Base-by-base conservation (phyloP, 2,888 invertebrate genomes). In the Augochlorella aurata region DNA sequence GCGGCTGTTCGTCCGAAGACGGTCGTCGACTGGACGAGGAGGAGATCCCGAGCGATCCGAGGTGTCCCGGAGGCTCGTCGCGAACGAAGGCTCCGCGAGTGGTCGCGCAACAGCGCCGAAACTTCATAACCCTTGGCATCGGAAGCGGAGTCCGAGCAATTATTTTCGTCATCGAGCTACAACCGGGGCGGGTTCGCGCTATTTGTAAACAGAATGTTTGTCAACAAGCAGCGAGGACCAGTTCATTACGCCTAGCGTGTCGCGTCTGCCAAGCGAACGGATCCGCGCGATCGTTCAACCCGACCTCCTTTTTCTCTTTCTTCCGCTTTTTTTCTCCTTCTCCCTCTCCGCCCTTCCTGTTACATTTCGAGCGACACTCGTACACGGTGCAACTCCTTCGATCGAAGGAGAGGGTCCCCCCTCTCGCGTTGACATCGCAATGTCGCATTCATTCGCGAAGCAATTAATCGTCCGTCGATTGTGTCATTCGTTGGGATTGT, bases 131-230 rank as follows among this genome's bases (percentile, higher is more conserved):
- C 79, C 81, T 83, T 86, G 86, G 86, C 86, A 86, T 77, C 74
- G 61, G n/a, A 12, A 24, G 21, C 77, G 67, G 61, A 58, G 47
- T n/a, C 76, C 47, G 81, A 74, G 71, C 71, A 87, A 87, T 87
- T 87, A 87, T 87, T 87, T 87, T 87, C 79, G 87, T 82, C 84
- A 84, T 87, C 83, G 79, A 81, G 83, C 54, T 58, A 65, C 63
- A 65, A 83, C 74, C 68, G 50, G 14, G 44, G 67, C 75, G 73
- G 65, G 70, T 44, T 10, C 87, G 68, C 63, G 82, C 82, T 87
- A 87, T 87, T 87, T 88, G 86, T 87, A 87, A 87, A 87, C 86
- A 88, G 82, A 84, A 45, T 88, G 87, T 88, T 88, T 87, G 88
- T 87, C 87, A 87, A 87, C 88, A 87, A 85, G 65, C 58, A 1